Percentiles rank a stretch among this genome's conserved stretches.
Conservation (phyloP, 1,140 invertebrate genomes). For the Lordiphosa collinella region DNA sequence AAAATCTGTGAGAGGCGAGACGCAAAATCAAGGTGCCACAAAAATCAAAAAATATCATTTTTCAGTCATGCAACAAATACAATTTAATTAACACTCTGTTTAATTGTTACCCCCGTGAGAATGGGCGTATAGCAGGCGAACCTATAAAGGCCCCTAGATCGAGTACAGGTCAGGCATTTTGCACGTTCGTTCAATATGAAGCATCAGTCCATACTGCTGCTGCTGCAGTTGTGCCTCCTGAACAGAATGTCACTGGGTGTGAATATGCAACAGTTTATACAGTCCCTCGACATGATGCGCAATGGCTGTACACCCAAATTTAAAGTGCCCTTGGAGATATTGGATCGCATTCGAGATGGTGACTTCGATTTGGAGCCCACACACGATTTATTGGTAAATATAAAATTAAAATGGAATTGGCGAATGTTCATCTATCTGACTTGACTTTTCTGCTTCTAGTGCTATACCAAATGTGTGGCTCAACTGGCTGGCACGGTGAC, state of each 20-base stretch:
- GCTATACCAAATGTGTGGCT: slow-evolving; percentile 72
- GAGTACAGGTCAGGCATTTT: slow-evolving; percentile 3
- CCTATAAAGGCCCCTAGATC: neutral
- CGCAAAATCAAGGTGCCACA: slow-evolving; percentile 35
- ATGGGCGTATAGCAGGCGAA: neutral
- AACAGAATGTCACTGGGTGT: slow-evolving; percentile 27
- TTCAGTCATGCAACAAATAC: slow-evolving; percentile 32
- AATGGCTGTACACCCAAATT: slow-evolving; percentile 62
- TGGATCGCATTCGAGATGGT: slow-evolving; percentile 54
- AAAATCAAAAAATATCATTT: slow-evolving; percentile 24
- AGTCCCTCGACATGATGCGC: slow-evolving; percentile 72
- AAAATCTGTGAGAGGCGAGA: slow-evolving; percentile 39
- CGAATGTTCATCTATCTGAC: slow-evolving; percentile 1
- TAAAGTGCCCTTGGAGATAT: slow-evolving; percentile 44
- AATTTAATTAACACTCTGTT: slow-evolving; percentile 4
- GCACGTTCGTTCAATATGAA: slow-evolving; percentile 8
- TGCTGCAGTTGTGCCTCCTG: slow-evolving; percentile 1
- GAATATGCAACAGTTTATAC: slow-evolving; percentile 67
- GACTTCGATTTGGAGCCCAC: slow-evolving; percentile 48
- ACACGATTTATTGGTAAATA: slow-evolving; percentile 36
- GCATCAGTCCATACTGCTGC: slow-evolving; percentile 18
- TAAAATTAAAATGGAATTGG: slow-evolving; percentile 1
- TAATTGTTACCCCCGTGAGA: neutral
- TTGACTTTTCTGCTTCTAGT: slow-evolving; percentile 21
- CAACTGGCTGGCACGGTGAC: slow-evolving; percentile 67